Evolutionary conservation across 2,113 vertebrate genomes (phyloP).

Genomic region (Odontesthes bonariensis): DNA sequence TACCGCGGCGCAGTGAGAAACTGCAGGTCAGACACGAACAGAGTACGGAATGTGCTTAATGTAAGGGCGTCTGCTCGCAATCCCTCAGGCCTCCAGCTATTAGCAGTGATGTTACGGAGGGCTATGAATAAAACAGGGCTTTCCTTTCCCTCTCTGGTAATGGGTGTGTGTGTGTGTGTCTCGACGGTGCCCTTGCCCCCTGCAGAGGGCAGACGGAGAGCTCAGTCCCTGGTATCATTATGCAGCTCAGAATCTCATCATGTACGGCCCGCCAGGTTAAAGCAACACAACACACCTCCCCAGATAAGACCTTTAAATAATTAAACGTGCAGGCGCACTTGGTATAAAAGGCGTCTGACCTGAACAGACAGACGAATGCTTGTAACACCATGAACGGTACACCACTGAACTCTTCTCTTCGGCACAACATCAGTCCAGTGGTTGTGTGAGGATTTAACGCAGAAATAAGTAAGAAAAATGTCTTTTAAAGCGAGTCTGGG

Average conservation of each 20-base stretch:
- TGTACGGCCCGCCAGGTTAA: constrained; percentile 21
- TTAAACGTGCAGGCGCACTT: constrained; percentile 13
- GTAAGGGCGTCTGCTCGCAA: constrained; percentile 19
- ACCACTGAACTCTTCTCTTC: not conserved
- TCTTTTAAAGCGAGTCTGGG: no score
- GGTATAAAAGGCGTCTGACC: not conserved
- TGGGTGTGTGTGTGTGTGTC: no score
- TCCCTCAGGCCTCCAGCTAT: constrained; percentile 16
- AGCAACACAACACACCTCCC: constrained; percentile 43
- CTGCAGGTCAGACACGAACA: not conserved
- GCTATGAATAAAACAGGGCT: constrained; percentile 47
- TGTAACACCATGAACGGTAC: not conserved
- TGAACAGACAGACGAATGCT: not conserved
- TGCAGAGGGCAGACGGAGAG: constrained; percentile 7
- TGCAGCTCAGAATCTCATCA: constrained; percentile 29
- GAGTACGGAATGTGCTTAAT: constrained; percentile 3
- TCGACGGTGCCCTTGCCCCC: constrained; percentile 22
- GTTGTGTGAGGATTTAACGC: not conserved
- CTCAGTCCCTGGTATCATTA: not conserved
- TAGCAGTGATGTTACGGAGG: not conserved
- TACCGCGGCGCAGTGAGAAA: not conserved
- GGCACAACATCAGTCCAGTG: not conserved
- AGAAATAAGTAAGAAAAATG: not conserved
- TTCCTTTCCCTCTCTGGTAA: not conserved
- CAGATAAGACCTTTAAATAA: constrained; percentile 40